Evolutionary conservation across 2,113 vertebrate species (phyloP).

Genomic region (Bufo bufo): DNA sequence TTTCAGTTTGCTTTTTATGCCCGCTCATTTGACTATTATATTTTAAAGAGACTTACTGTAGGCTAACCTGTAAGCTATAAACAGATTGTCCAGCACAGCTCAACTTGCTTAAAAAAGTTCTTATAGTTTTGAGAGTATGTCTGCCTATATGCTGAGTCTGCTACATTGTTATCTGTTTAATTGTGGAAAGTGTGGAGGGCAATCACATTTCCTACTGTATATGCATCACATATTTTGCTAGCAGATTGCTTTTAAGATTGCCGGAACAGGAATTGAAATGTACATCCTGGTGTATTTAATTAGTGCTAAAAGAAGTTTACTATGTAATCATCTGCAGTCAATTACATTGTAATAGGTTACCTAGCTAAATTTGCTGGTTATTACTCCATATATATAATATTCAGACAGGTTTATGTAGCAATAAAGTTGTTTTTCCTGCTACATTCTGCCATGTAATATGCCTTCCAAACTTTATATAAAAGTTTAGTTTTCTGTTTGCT

Average conservation of each 20-base stretch:
- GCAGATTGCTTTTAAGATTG: conserved; percentile 38
- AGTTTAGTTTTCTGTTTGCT: not conserved
- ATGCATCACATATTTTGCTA: conserved; percentile 29
- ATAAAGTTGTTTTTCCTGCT: not conserved
- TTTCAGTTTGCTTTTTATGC: conserved; percentile 20
- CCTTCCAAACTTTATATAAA: not conserved
- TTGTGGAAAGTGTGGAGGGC: not conserved
- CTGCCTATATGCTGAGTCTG: conserved; percentile 11
- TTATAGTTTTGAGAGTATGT: not conserved
- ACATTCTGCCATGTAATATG: not conserved
- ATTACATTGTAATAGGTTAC: conserved; percentile 14
- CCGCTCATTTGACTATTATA: not conserved
- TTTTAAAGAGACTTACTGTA: not conserved
- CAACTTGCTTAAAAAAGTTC: not conserved
- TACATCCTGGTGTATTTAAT: conserved; percentile 38
- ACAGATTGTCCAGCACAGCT: not conserved
- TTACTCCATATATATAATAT: conserved; percentile 12
- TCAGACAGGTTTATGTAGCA: conserved; percentile 4
- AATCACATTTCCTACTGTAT: conserved; percentile 31
- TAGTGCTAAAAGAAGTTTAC: conserved; percentile 26
- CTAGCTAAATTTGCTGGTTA: conserved; percentile 28
- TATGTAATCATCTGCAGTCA: conserved; percentile 25
- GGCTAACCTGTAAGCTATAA: not conserved
- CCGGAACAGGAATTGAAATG: conserved; percentile 22
- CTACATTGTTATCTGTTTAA: conserved; percentile 34